Percentiles rank a stretch among this genome's conserved stretches.
phyloP scores from a whole-genome alignment of 2,797 vertebrate species.

The Gymnopithys bicolor region DNA sequence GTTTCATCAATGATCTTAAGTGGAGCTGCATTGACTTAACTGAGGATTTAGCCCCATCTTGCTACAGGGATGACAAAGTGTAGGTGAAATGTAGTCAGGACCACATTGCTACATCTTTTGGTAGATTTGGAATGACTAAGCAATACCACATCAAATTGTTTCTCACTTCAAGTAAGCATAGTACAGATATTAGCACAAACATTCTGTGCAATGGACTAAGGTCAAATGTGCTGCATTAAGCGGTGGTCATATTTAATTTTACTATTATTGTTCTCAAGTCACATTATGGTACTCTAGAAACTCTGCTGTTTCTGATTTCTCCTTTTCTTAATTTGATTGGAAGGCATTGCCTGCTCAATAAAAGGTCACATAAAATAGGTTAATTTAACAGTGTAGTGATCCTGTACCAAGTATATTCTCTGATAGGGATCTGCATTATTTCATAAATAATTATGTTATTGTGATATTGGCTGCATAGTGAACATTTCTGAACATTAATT shows the following conservation, averaged over 20 bases:
- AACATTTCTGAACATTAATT: background rate
- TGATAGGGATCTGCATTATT: background rate
- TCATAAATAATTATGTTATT: background rate
- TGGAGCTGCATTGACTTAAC: background rate
- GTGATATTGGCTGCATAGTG: background rate
- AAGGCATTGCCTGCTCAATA: background rate
- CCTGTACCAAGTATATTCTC: background rate
- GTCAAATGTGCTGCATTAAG: background rate
- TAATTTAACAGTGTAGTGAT: background rate
- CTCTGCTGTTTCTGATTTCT: background rate
- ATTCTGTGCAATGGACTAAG: background rate
- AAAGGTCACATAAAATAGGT: background rate
- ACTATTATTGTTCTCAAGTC: background rate
- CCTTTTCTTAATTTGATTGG: background rate
- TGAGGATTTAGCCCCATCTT: background rate
- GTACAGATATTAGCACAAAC: background rate
- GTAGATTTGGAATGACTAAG: background rate
- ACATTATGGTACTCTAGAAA: background rate
- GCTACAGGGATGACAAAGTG: background rate
- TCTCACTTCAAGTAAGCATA: background rate
- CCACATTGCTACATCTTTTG: rapidly evolving
- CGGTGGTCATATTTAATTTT: background rate
- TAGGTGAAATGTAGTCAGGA: background rate
- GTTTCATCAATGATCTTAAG: background rate
- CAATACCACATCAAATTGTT: background rate